Evolutionary conservation across 2,797 vertebrate species (phyloP).

Genomic region (Adelosebastes latens): DNA sequence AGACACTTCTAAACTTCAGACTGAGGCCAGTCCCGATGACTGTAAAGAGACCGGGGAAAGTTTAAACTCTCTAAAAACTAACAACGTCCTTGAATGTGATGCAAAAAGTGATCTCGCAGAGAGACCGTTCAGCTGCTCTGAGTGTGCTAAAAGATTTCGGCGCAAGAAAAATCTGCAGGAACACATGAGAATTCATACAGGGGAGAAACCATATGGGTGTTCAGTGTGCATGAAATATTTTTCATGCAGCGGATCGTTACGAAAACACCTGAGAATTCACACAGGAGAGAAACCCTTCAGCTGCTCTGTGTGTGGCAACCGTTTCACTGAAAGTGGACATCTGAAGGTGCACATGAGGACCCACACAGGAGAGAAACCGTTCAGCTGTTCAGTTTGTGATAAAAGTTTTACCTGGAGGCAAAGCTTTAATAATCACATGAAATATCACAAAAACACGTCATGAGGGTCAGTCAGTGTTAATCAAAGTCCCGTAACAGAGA

Average conservation of each 20-base stretch:
- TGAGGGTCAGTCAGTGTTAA: no score
- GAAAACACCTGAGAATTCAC: background rate
- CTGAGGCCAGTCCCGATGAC: no score
- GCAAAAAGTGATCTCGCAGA: background rate
- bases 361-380: conserved; percentile 2
- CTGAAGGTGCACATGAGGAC: background rate
- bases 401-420: conserved; percentile 5
- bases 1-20: background rate
- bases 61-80: background rate
- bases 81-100: no score
- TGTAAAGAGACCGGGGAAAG: background rate
- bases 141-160: background rate
- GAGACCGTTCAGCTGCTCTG: background rate
- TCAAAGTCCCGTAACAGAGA: no score
- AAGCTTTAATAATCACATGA: background rate
- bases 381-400: background rate
- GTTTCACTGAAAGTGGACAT: background rate
- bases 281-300: conserved; percentile 4
- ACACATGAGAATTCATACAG: no score
- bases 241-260: no score
- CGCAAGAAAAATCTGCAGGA: background rate
- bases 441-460: background rate
- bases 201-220: no score
- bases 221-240: no score
- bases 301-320: background rate